phyloP scores from a whole-genome alignment of 2,797 vertebrate species.

The Scleropages formosus region DNA sequence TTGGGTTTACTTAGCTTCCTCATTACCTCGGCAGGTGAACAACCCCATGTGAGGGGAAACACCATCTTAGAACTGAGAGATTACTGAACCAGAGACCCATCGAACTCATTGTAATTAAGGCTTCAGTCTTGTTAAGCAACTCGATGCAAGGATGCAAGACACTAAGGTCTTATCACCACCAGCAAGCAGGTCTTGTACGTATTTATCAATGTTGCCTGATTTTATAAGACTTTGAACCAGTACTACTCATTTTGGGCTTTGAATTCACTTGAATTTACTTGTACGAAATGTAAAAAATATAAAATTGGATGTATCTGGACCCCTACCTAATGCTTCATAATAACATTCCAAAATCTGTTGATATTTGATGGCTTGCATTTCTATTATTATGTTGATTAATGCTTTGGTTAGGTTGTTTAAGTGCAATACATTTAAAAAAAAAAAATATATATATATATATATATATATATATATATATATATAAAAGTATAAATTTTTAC shows the following conservation, averaged over 20 bases:
- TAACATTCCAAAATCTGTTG: no score
- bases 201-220: not conserved
- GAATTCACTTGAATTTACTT: no score
- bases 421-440: no score
- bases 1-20: constrained; percentile 50
- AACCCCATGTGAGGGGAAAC: constrained; percentile 48
- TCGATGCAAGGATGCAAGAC: not conserved
- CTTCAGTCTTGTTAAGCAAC: constrained; percentile 3
- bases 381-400: no score
- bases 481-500: no score
- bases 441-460: no score
- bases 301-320: not conserved
- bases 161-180: not conserved
- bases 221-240: not conserved
- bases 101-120: constrained; percentile 33
- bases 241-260: not conserved
- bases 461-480: no score
- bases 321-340: no score
- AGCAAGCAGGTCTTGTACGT: not conserved
- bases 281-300: not conserved
- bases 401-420: no score
- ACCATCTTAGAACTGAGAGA: constrained; percentile 35
- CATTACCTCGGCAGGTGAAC: constrained; percentile 51
- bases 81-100: constrained; percentile 31
- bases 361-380: no score